Evolutionary conservation across 1,140 invertebrate genomes (phyloP).

Genomic region (Cylas formicarius): DNA sequence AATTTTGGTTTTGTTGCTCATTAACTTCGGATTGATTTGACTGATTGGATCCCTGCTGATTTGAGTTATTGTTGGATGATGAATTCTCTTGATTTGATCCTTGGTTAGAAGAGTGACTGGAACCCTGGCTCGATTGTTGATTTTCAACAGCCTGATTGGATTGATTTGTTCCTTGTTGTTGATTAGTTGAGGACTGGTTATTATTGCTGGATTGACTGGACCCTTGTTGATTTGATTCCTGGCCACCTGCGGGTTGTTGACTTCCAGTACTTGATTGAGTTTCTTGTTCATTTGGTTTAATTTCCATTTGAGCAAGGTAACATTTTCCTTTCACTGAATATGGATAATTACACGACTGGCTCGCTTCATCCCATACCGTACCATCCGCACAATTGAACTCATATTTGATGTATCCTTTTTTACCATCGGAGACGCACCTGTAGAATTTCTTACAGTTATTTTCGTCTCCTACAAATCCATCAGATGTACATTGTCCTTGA

Average conservation of each 20-base stretch:
- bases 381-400: slow-evolving; percentile 56
- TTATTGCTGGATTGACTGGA: too few species aligned
- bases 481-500: slow-evolving; percentile 13
- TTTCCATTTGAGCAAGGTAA: slow-evolving; percentile 10
- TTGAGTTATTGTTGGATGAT: background rate
- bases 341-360: slow-evolving; percentile 53
- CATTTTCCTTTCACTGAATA: slow-evolving; percentile 36
- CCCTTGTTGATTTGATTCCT: too few species aligned
- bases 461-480: slow-evolving; percentile 41
- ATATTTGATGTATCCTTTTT: slow-evolving; percentile 47
- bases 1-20: background rate
- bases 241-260: background rate
- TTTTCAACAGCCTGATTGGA: slow-evolving; percentile 2
- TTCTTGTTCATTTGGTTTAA: too few species aligned
- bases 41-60: slow-evolving; percentile 7
- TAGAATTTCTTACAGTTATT: slow-evolving; percentile 60
- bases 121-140: background rate
- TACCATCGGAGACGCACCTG: slow-evolving; percentile 53
- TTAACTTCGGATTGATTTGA: slow-evolving; percentile 3
- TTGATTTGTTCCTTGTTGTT: slow-evolving; percentile 10
- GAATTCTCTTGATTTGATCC: slow-evolving; percentile 17
- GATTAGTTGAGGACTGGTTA: slow-evolving; percentile 3
- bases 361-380: slow-evolving; percentile 54
- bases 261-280: background rate
- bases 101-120: slow-evolving; percentile 6